Percentiles rank a stretch among this genome's conserved stretches.
Evolutionary conservation across 1,140 invertebrate species (phyloP).

Genomic region (Oryzaephilus surinamensis): DNA sequence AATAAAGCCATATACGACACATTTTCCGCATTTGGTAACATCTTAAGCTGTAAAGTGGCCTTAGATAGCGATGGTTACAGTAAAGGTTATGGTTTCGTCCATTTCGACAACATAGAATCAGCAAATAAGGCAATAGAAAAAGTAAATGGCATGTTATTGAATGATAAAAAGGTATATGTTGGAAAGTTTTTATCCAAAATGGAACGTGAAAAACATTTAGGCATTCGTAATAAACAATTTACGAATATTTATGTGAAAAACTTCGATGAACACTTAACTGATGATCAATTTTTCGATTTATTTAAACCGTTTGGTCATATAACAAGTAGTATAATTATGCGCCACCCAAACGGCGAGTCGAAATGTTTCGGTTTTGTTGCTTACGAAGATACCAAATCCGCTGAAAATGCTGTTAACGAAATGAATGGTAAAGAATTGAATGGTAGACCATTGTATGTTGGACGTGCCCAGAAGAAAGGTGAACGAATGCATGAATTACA

Average conservation of each 20-base stretch:
- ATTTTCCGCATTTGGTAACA: constrained; percentile 98
- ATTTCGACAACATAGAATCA: constrained; percentile 99
- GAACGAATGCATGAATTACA: constrained; percentile 94
- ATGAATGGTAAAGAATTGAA: constrained; percentile 80
- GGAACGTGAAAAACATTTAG: constrained; percentile 63
- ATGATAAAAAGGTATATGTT: constrained; percentile 73
- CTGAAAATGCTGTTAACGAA: constrained; percentile 83
- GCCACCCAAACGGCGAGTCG: constrained; percentile 79
- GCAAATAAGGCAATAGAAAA: constrained; percentile 96
- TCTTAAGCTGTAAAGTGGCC: constrained; percentile 97
- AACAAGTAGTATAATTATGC: constrained; percentile 91
- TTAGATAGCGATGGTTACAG: constrained; percentile 93
- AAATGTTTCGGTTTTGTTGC: constrained; percentile 99
- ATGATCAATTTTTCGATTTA: constrained; percentile 52
- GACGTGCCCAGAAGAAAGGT: constrained; percentile 96
- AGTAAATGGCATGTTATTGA: constrained; percentile 64
- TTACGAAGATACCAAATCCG: constrained; percentile 90
- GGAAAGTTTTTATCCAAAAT: constrained; percentile 60
- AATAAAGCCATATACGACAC: constrained; percentile 99
- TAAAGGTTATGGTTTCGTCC: constrained; percentile 99
- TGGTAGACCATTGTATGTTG: constrained; percentile 79
- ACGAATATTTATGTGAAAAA: constrained; percentile 75
- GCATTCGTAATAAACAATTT: constrained; percentile 70
- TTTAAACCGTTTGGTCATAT: constrained; percentile 88
- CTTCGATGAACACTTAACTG: constrained; percentile 52